Evolutionary conservation across 2,113 vertebrate genomes (phyloP).

Genomic region (Jaculus jaculus): DNA sequence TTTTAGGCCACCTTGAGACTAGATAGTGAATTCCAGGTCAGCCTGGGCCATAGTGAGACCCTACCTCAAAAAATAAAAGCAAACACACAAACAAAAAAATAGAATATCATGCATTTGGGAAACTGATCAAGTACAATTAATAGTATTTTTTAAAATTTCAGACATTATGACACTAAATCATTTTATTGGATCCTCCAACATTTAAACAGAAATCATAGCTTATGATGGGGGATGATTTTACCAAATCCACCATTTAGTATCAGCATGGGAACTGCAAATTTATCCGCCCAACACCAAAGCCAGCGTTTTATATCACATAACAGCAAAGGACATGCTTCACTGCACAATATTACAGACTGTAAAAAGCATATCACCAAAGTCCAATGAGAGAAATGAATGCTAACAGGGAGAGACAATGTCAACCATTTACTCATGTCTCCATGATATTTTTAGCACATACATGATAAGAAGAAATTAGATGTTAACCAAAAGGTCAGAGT

Average conservation of each 20-base stretch:
- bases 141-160: too few species aligned
- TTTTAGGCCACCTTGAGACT: too few species aligned
- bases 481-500: background rate
- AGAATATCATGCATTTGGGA: background rate
- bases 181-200: background rate
- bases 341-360: background rate
- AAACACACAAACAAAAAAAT: too few species aligned
- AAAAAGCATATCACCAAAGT: background rate
- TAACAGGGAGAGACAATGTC: background rate
- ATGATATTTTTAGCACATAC: background rate
- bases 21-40: too few species aligned
- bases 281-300: background rate
- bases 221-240: background rate
- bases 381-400: background rate
- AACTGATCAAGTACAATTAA: background rate
- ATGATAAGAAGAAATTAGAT: background rate
- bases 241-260: background rate
- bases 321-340: background rate
- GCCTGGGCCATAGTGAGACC: too few species aligned
- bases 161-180: background rate
- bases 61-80: too few species aligned
- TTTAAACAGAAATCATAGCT: background rate
- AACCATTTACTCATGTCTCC: background rate
- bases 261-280: background rate
- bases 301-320: background rate